Percentiles rank a stretch among this genome's conserved stretches.
These are phyloP conservation scores for Apocheima hispidaria DNA, from an alignment of 2,888 invertebrate genomes.

Conservation along the genomic window DNA sequence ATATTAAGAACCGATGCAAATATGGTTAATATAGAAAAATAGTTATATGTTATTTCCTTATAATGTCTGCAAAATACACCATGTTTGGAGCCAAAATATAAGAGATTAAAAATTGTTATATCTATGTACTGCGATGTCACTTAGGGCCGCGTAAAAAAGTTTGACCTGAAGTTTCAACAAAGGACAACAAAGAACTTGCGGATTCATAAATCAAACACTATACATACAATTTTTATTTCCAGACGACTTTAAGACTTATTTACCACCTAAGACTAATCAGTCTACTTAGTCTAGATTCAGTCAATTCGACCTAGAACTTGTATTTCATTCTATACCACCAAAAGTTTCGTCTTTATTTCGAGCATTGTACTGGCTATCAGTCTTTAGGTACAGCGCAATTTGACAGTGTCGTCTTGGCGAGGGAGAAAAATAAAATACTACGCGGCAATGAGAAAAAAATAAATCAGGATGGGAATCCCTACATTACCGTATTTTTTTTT, in stretches of 20 bases:
- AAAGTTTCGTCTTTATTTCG: constrained; percentile 17
- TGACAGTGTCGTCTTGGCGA: neutral
- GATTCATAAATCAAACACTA: constrained; percentile 4
- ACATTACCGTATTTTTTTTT: too few relatives aligned
- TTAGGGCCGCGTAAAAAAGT: too few relatives aligned
- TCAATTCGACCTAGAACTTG: constrained; percentile 12
- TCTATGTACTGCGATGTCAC: too few relatives aligned
- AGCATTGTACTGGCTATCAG: constrained; percentile 5
- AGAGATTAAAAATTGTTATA: too few relatives aligned
- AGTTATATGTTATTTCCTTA: too few relatives aligned
- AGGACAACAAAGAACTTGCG: neutral
- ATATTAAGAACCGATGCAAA: too few relatives aligned
- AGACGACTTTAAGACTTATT: neutral
- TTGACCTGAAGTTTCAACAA: neutral
- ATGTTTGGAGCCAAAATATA: too few relatives aligned
- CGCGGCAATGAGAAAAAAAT: too few relatives aligned
- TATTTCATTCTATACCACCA: constrained; percentile 9
- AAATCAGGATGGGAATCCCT: too few relatives aligned
- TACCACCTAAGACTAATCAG: neutral
- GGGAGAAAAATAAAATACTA: too few relatives aligned
- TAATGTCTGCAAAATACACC: too few relatives aligned
- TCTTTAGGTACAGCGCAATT: neutral
- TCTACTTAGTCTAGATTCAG: constrained; percentile 4
- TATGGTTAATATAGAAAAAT: too few relatives aligned
- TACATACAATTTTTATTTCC: neutral